A percentile compares a stretch with the other conserved stretches of the same genome.
phyloP scores from a whole-genome alignment of 2,113 vertebrate genomes.

The Maylandia zebra region DNA sequence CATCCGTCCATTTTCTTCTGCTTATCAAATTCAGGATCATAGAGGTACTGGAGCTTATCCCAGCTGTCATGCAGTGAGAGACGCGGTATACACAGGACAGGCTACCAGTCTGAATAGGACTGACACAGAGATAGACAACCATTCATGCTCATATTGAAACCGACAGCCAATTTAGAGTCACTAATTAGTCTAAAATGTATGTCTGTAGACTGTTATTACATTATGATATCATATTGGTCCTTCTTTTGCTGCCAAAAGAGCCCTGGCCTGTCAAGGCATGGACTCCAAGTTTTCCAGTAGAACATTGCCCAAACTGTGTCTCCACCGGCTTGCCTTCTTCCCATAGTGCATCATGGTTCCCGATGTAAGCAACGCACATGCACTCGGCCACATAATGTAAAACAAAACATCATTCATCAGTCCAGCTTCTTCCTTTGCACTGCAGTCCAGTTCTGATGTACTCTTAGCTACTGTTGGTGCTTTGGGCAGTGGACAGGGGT shows the following conservation, averaged over 20 bases:
- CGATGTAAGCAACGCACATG: background rate
- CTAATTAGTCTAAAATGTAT: background rate
- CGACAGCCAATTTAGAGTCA: background rate
- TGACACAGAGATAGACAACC: background rate
- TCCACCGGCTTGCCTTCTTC: background rate
- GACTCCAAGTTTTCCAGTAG: background rate
- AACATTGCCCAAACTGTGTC: background rate
- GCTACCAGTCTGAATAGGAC: background rate
- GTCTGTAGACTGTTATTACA: background rate
- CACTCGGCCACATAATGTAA: rapidly evolving
- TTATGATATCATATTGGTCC: background rate
- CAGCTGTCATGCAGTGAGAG: background rate
- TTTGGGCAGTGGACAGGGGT: background rate
- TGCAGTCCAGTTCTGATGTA: background rate
- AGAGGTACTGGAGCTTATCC: background rate
- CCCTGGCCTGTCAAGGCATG: background rate
- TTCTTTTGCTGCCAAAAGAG: background rate
- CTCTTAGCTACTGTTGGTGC: background rate
- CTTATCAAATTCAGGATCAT: background rate
- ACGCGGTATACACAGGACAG: background rate
- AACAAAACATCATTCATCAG: background rate
- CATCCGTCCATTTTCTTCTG: background rate
- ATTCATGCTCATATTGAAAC: background rate
- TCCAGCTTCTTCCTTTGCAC: background rate
- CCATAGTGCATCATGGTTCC: background rate